Conservation (phyloP, 2,113 vertebrate genomes). For the Pseudonaja textilis region DNA sequence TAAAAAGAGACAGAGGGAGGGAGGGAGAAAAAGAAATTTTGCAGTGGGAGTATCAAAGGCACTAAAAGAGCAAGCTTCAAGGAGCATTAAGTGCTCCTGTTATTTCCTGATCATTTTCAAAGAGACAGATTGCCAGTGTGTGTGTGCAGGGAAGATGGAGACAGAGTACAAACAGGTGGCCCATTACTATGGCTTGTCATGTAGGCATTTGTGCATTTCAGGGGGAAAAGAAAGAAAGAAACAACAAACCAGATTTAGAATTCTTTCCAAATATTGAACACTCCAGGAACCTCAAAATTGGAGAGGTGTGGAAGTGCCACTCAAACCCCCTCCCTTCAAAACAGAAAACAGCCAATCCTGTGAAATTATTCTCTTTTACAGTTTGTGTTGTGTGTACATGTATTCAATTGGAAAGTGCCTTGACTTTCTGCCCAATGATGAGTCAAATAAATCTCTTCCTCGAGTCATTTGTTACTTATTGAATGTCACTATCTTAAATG, state of each 20-base stretch:
- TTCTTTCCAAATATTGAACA: background rate
- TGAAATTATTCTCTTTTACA: background rate
- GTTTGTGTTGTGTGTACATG: background rate
- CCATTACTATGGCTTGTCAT: background rate
- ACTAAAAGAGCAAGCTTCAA: background rate
- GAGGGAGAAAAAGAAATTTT: background rate
- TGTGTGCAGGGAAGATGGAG: background rate
- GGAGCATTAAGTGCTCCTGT: background rate
- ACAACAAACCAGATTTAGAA: background rate
- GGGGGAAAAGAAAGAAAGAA: background rate
- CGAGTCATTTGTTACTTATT: background rate
- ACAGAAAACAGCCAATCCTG: background rate
- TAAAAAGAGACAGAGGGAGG: background rate
- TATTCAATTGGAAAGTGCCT: background rate
- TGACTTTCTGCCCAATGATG: background rate
- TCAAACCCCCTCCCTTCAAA: background rate
- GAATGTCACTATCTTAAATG: background rate
- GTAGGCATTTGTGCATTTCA: background rate
- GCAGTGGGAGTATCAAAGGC: background rate
- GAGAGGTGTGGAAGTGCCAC: background rate
- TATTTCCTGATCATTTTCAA: background rate
- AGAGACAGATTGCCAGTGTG: background rate
- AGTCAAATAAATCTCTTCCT: background rate
- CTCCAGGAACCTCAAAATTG: background rate
- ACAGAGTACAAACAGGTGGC: background rate